phyloP scores from a whole-genome alignment of 2,797 vertebrate genomes.

The Ataeniobius toweri region DNA sequence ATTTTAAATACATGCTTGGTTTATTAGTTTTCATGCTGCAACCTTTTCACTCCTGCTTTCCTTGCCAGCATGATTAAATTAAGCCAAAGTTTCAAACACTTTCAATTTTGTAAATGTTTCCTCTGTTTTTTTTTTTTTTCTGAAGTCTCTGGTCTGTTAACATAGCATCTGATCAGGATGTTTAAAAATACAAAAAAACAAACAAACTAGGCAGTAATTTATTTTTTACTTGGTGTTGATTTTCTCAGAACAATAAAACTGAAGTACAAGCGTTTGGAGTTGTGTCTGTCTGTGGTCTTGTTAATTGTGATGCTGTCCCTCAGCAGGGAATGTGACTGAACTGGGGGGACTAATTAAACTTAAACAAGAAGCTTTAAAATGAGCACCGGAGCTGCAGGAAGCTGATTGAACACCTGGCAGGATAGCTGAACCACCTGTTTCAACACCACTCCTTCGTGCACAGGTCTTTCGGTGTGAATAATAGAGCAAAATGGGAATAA shows the following conservation, averaged over 20 bases:
- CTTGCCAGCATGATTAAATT: background rate
- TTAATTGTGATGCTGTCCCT: constrained; percentile 6
- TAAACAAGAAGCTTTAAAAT: background rate
- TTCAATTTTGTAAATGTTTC: constrained; percentile 10
- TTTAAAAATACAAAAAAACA: background rate
- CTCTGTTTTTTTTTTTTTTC: background rate
- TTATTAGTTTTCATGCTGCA: constrained; percentile 9
- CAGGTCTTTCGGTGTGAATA: background rate
- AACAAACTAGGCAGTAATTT: constrained; percentile 62
- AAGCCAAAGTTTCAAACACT: background rate
- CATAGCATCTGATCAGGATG: constrained; percentile 27
- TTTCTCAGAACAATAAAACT: constrained; percentile 74
- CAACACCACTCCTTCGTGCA: background rate
- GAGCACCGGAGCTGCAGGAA: background rate
- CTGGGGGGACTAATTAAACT: constrained; percentile 19
- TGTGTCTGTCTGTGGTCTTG: constrained; percentile 6
- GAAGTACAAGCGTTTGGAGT: constrained; percentile 42
- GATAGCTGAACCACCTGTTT: background rate
- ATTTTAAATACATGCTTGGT: background rate
- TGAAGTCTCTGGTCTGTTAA: constrained; percentile 25
- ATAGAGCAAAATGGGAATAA: background rate
- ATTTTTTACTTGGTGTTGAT: constrained; percentile 71
- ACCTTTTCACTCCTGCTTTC: constrained; percentile 3
- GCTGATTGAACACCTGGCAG: constrained; percentile 29
- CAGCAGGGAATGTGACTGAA: constrained; percentile 1